phyloP scores from a whole-genome alignment of 2,888 invertebrate genomes.

The Limnephilus rhombicus region DNA sequence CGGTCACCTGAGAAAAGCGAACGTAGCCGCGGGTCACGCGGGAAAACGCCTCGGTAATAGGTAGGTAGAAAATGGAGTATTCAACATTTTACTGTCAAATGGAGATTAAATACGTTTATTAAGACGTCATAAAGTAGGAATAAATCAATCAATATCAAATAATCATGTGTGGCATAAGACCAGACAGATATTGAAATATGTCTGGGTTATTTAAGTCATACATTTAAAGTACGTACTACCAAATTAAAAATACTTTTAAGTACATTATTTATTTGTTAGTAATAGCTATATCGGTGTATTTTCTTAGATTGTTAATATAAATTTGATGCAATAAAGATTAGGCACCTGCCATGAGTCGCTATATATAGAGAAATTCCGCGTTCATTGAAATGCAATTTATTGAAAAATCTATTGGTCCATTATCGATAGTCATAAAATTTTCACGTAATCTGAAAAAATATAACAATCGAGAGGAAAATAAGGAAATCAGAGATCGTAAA shows the following conservation, averaged over 20 bases:
- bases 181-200: neutral
- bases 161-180: neutral
- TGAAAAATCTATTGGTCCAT: neutral
- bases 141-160: neutral
- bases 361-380: neutral
- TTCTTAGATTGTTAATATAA: neutral
- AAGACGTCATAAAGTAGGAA: neutral
- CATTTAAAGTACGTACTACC: too few relatives aligned
- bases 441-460: neutral
- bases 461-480: neutral
- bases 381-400: neutral
- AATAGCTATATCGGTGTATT: neutral
- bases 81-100: neutral
- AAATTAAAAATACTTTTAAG: too few relatives aligned
- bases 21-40: slow-evolving; percentile 44
- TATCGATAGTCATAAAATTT: neutral
- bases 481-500: neutral
- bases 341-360: neutral
- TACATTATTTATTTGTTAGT: neutral
- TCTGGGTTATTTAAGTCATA: neutral
- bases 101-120: neutral
- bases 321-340: neutral
- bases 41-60: slow-evolving; percentile 34
- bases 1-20: slow-evolving; percentile 27
- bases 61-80: slow-evolving; percentile 5